Evolutionary conservation across 2,888 invertebrate genomes (phyloP).

Genomic region (Trichogramma evanescens): DNA sequence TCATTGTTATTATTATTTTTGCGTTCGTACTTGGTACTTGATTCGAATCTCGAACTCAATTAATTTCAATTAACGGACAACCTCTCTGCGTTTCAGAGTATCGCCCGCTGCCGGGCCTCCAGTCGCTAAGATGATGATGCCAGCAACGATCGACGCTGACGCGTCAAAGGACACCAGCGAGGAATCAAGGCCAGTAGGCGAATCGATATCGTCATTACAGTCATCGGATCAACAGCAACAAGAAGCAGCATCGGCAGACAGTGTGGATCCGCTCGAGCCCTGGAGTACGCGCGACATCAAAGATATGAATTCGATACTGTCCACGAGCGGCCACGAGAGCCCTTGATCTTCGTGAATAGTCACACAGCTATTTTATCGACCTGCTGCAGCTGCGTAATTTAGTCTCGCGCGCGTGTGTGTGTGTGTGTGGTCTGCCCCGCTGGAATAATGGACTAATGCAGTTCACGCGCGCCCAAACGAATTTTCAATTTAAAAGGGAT

Average conservation of each 20-base stretch:
- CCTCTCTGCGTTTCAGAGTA: slow-evolving; percentile 43
- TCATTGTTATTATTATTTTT: too few species aligned
- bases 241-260: neutral
- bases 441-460: too few species aligned
- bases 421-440: neutral
- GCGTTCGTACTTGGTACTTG: too few species aligned
- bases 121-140: slow-evolving; percentile 24
- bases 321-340: neutral
- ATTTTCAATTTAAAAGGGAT: neutral
- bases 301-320: slow-evolving; percentile 64
- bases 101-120: slow-evolving; percentile 34
- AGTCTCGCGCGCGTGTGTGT: neutral
- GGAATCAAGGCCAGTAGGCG: slow-evolving; percentile 22
- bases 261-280: slow-evolving; percentile 59
- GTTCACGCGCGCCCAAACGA: too few species aligned
- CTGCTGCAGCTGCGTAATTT: neutral
- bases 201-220: neutral
- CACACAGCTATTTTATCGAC: neutral
- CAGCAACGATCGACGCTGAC: slow-evolving; percentile 46
- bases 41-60: too few species aligned
- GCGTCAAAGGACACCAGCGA: slow-evolving; percentile 50
- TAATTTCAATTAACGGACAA: too few species aligned
- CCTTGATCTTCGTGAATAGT: neutral
- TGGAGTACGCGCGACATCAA: slow-evolving; percentile 67
- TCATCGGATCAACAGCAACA: slow-evolving; percentile 14